These are phyloP conservation scores for Drosophila melanica DNA, from an alignment of 1,140 invertebrate species.

Conservation along the genomic window DNA sequence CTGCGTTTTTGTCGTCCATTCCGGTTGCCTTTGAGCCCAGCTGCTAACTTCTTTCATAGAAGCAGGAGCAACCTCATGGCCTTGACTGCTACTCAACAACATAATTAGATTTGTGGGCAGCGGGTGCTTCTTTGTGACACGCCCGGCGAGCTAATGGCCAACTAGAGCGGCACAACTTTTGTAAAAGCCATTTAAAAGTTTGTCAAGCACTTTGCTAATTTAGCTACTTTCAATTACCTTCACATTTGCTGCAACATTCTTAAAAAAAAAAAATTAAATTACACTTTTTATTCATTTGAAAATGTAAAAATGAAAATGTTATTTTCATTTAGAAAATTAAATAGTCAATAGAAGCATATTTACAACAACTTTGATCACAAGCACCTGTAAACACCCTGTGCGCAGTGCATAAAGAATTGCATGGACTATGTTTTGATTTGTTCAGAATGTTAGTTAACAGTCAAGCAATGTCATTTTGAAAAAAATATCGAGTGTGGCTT, in stretches of 20 bases:
- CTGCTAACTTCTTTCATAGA: too few species aligned
- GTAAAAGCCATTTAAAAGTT: constrained; percentile 45
- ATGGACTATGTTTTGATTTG: too few species aligned
- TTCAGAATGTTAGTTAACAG: too few species aligned
- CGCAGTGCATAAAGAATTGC: not conserved
- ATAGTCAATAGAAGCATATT: too few species aligned
- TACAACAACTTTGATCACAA: too few species aligned
- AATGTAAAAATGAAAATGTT: too few species aligned
- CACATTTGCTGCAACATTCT: constrained; percentile 13
- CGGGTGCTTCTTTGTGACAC: constrained; percentile 60
- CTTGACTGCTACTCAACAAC: constrained; percentile 19
- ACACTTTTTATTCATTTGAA: too few species aligned
- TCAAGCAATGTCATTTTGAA: too few species aligned
- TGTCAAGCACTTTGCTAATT: constrained; percentile 57
- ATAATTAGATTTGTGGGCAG: constrained; percentile 67
- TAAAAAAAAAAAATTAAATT: constrained; percentile 4
- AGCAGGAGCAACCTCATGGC: constrained; percentile 9
- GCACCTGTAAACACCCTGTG: not conserved
- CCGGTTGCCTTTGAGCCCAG: too few species aligned
- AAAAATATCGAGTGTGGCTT: too few species aligned
- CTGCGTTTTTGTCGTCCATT: too few species aligned
- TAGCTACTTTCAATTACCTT: constrained; percentile 20
- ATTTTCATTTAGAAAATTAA: too few species aligned
- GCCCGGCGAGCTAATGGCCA: constrained; percentile 60
- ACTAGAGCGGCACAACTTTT: constrained; percentile 26